Evolutionary conservation across 37 sponge, comb jelly and placozoan species (phyloP).

Genomic region (Tethya wilhelma): DNA sequence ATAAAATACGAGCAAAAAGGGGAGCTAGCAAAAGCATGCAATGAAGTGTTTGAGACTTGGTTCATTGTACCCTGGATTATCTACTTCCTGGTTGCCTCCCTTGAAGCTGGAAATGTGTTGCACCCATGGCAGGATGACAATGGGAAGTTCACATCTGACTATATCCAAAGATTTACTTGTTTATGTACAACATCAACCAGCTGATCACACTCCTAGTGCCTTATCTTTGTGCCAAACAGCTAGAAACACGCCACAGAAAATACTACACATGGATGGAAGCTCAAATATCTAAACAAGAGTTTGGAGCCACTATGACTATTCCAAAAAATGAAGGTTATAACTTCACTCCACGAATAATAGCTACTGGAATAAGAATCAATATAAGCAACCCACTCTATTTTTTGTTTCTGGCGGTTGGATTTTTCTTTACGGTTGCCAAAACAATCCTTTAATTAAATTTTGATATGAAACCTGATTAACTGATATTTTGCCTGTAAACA

Average conservation of each 20-base stretch:
- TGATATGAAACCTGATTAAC: too few relatives aligned
- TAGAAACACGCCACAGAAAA: slow-evolving; percentile 10
- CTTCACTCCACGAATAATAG: slow-evolving; percentile 6
- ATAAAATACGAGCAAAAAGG: slow-evolving; percentile 7
- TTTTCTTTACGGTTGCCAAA: slow-evolving; percentile 3
- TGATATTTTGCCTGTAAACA: too few relatives aligned
- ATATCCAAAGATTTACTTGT: slow-evolving; percentile 8
- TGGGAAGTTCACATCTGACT: not conserved
- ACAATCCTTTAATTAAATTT: not conserved
- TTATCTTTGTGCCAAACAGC: slow-evolving; percentile 6
- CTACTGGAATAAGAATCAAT: not conserved
- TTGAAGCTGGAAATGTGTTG: slow-evolving; percentile 6
- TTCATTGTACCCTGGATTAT: slow-evolving; percentile 37
- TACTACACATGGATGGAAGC: slow-evolving; percentile 4
- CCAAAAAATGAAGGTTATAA: not conserved
- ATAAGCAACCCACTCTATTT: slow-evolving; percentile 16
- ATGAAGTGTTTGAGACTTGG: slow-evolving; percentile 28
- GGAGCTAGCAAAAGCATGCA: not conserved
- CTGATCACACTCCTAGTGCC: slow-evolving; percentile 18
- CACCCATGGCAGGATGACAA: slow-evolving; percentile 9
- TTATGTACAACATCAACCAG: slow-evolving; percentile 17
- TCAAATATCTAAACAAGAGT: not conserved
- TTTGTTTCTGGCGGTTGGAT: slow-evolving; percentile 4
- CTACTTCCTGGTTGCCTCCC: slow-evolving; percentile 2
- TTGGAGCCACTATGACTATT: not conserved